Percentiles rank a stretch among this genome's conserved stretches.
Conservation (phyloP, 2,888 invertebrate species). For the Sphaerophoria taeniata region DNA sequence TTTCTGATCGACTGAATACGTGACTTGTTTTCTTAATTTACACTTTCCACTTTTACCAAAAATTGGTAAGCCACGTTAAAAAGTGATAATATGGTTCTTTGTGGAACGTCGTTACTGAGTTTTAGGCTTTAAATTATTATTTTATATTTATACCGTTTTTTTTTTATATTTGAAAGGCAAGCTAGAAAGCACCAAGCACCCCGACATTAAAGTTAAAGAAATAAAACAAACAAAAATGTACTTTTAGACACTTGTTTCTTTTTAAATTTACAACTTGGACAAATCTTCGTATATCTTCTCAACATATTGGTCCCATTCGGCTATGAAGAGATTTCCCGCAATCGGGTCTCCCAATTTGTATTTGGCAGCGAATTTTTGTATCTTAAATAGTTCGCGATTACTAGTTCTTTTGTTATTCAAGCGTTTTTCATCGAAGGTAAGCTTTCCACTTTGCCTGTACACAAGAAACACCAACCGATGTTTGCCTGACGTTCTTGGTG, state of each 20-base stretch:
- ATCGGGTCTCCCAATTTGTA: constrained; percentile 89
- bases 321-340: constrained; percentile 91
- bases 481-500: constrained; percentile 89
- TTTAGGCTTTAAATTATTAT: too few species aligned
- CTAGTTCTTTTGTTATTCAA: constrained; percentile 81
- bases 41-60: constrained; percentile 30
- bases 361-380: constrained; percentile 87
- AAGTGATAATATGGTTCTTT: neutral
- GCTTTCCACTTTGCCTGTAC: constrained; percentile 87
- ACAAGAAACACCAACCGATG: constrained; percentile 92
- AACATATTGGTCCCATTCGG: constrained; percentile 88
- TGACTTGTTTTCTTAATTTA: neutral
- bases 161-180: too few species aligned
- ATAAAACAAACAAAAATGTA: too few species aligned
- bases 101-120: too few species aligned
- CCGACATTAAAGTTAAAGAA: constrained; percentile 19
- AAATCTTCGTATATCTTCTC: constrained; percentile 37
- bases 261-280: constrained; percentile 26
- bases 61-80: constrained; percentile 47
- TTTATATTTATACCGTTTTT: too few species aligned
- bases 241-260: neutral
- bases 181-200: too few species aligned
- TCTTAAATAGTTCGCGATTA: constrained; percentile 86
- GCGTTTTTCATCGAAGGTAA: constrained; percentile 84
- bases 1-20: neutral